Base-by-base conservation (phyloP, 2,113 vertebrate genomes). In the Rhinichthys klamathensis region DNA sequence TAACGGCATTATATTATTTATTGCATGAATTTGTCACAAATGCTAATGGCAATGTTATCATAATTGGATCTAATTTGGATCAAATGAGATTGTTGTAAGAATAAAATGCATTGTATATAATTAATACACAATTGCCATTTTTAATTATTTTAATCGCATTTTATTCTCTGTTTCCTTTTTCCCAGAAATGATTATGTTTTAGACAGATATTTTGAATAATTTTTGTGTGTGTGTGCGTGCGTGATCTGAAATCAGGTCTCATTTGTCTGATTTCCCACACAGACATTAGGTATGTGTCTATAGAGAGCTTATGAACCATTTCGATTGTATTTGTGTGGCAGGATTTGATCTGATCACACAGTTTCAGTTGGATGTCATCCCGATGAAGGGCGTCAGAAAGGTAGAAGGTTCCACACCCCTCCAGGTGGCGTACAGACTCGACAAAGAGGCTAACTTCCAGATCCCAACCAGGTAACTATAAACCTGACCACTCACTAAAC, bases 341-440 rank as follows among this genome's bases (percentile, higher is more conserved):
- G 95, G 95, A 58, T 96, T 96, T 51, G 95, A 96, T 90, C 90
- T 96, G 87, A 96, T 95, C 85, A 95, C 94, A 8, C 95, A 96
- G 90, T 95, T 95, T 89, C 95, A 95, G 90, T 86, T 95, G 90
- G 95, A 96, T n/a, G 91, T 93, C 69, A 92, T 94, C 74, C 84
- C 94, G 1, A 89, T 95, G 81, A 95, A 93, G 87, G 95, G 95
- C 2, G 95, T 96, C 85, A 92, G 92, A 89, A 95, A 94, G 90
- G 94, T 96, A 73, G 94, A 96, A 3, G 95, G 95, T 56, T 96
- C 95, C 44, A 95, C 93, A 11, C n/a, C 93, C 35, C 93, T 92
- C 60, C 95, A 96, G 92, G 94, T 96, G 90, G 95, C 95, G 1
- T 96, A 95, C 89, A 94, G 94, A 65, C 94, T 96, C 2, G 95